Conservation (phyloP, 2,888 invertebrate species). For the Epinotia brunnichana region DNA sequence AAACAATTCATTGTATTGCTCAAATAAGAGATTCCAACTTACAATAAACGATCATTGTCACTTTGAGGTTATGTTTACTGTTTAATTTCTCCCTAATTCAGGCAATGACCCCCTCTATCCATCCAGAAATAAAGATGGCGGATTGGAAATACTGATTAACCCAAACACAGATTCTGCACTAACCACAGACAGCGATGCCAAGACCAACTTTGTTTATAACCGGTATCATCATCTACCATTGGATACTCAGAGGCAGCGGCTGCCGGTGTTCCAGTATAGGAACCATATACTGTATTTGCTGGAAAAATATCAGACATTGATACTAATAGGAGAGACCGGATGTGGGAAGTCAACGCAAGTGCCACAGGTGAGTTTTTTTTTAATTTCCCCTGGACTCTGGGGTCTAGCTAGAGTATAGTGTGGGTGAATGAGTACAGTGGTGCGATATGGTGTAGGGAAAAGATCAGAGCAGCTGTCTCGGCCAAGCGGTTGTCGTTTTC, state of each 20-base stretch:
- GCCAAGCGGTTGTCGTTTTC: no score
- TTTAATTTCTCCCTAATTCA: conserved; percentile 48
- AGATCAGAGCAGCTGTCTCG: no score
- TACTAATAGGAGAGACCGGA: conserved; percentile 97
- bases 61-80: conserved; percentile 37
- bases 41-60: not conserved
- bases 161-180: conserved; percentile 71
- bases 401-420: no score
- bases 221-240: conserved; percentile 92
- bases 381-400: not conserved
- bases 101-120: conserved; percentile 67
- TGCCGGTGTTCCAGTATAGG: conserved; percentile 94
- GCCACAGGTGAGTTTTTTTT: conserved; percentile 88
- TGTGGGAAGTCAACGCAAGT: conserved; percentile 98
- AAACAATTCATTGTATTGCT: not conserved
- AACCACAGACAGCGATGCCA: conserved; percentile 83
- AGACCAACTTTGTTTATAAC: conserved; percentile 91
- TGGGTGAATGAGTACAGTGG: no score
- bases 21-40: not conserved
- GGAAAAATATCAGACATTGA: conserved; percentile 94
- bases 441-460: no score
- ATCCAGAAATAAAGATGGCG: conserved; percentile 70
- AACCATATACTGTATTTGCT: conserved; percentile 93
- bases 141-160: conserved; percentile 69
- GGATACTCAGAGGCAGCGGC: conserved; percentile 91